These are phyloP conservation scores for Gortyna flavago DNA, from an alignment of 2,888 invertebrate species.

Conservation along the genomic window DNA sequence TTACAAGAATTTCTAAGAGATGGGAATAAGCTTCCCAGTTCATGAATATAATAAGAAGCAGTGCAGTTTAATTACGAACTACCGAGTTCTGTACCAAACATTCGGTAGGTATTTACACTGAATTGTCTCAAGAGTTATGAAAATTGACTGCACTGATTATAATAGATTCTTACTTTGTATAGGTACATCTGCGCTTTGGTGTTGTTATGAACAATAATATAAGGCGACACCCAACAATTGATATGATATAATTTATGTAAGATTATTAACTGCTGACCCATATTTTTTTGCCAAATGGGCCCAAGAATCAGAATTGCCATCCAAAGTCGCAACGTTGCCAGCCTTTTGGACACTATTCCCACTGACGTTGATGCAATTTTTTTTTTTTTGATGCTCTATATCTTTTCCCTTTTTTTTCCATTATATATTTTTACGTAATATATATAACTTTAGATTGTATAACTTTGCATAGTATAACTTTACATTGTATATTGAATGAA, in stretches of 20 bases:
- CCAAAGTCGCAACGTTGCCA: too few species aligned
- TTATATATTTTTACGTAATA: neutral
- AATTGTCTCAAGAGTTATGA: neutral
- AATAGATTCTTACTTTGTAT: neutral
- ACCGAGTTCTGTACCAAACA: constrained; percentile 8
- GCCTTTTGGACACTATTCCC: too few species aligned
- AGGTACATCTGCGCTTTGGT: constrained; percentile 13
- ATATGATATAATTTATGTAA: neutral
- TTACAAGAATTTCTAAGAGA: constrained; percentile 12
- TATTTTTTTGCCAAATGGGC: too few species aligned
- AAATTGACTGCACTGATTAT: constrained; percentile 9
- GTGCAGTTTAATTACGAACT: constrained; percentile 32
- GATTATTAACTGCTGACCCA: neutral
- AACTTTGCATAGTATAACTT: too few species aligned
- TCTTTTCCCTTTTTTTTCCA: too few species aligned
- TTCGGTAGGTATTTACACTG: constrained; percentile 21
- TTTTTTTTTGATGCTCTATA: too few species aligned
- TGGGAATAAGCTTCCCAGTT: constrained; percentile 4
- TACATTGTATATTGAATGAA: neutral
- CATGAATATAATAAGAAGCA: constrained; percentile 30
- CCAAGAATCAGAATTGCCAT: too few species aligned
- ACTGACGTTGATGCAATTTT: too few species aligned
- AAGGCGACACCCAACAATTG: neutral
- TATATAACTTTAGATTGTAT: neutral
- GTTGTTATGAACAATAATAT: neutral